Percentiles rank a stretch among this genome's conserved stretches.
These are phyloP conservation scores for Zaprionus davidi DNA, from an alignment of 1,140 invertebrate genomes.

Conservation along the genomic window DNA sequence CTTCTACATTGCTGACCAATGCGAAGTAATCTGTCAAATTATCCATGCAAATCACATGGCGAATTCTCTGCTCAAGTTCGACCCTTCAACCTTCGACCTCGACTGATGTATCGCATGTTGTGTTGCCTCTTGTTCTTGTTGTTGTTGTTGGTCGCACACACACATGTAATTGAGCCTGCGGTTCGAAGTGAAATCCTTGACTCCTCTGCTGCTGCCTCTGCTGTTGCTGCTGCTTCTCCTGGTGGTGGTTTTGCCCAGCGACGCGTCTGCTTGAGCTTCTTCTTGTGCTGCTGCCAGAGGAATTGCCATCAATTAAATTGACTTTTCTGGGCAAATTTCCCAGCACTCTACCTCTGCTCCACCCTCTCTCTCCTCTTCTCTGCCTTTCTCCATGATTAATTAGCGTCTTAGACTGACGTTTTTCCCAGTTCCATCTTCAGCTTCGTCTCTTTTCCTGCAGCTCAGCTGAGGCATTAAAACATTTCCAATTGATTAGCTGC, in stretches of 20 bases:
- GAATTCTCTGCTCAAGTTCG: slow-evolving; percentile 29
- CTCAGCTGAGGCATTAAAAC: slow-evolving; percentile 52
- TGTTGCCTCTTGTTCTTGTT: neutral
- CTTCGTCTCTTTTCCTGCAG: neutral
- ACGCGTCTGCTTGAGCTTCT: neutral
- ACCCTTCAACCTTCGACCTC: neutral
- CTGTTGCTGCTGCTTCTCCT: slow-evolving; percentile 7
- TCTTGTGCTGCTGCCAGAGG: neutral
- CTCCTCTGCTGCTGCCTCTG: slow-evolving; percentile 3
- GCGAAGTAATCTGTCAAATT: slow-evolving; percentile 79
- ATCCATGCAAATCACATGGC: slow-evolving; percentile 74
- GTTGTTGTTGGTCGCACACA: slow-evolving; percentile 20
- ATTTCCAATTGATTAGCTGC: slow-evolving; percentile 76
- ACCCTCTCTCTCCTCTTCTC: neutral
- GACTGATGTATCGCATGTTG: neutral
- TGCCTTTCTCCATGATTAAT: slow-evolving; percentile 65
- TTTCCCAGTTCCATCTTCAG: slow-evolving; percentile 22
- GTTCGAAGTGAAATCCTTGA: slow-evolving; percentile 28
- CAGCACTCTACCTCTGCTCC: neutral
- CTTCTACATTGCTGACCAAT: neutral
- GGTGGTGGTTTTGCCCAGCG: slow-evolving; percentile 45
- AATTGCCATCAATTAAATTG: slow-evolving; percentile 76
- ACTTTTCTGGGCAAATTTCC: slow-evolving; percentile 48
- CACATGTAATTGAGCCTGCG: slow-evolving; percentile 69
- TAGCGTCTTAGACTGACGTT: slow-evolving; percentile 71